Conservation (phyloP, 2,113 vertebrate genomes). For the Sinocyclocheilus anshuiensis region DNA sequence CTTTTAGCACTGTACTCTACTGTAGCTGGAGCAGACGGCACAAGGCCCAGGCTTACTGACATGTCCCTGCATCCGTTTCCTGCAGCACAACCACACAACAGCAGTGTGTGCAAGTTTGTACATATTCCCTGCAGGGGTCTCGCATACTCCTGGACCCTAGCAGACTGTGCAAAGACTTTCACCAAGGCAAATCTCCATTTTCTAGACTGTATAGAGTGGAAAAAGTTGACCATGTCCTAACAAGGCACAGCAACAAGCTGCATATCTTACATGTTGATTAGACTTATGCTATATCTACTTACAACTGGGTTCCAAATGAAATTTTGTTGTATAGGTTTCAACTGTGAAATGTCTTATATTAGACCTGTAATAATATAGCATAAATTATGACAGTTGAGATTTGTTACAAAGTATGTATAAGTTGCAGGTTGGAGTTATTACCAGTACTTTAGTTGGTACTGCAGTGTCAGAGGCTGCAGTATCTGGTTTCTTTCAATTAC, state of each 20-base stretch:
- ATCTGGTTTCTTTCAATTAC: not conserved
- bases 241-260: no score
- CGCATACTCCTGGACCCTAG: not conserved
- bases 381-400: not conserved
- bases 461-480: not conserved
- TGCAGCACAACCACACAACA: conserved; percentile 19
- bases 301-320: not conserved
- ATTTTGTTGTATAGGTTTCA: not conserved
- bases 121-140: conserved; percentile 30
- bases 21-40: conserved; percentile 28
- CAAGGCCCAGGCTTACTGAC: conserved; percentile 14
- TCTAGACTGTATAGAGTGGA: not conserved
- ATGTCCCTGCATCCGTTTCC: conserved; percentile 17
- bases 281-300: no score
- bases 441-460: not conserved
- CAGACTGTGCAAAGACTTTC: not conserved
- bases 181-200: not conserved
- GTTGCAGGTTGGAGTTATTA: no score
- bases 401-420: not conserved
- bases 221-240: not conserved
- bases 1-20: conserved; percentile 45
- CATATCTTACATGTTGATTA: not conserved
- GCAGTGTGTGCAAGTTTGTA: conserved; percentile 33
- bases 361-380: not conserved
- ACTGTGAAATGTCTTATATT: no score